phyloP scores from a whole-genome alignment of 2,797 vertebrate species.

The Kryptopterus vitreolus region DNA sequence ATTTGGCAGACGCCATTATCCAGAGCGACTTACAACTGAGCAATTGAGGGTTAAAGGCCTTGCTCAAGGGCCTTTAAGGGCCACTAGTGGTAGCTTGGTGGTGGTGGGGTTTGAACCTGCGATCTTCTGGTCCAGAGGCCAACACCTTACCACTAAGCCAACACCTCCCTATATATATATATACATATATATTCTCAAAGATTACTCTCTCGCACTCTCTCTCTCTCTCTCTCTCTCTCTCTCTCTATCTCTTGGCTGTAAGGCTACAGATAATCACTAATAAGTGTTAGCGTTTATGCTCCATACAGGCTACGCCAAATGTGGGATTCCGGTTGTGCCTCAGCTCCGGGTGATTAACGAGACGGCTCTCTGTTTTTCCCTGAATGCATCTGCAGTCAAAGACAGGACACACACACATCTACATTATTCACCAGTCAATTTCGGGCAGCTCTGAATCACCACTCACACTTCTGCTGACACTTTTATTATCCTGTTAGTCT shows the following conservation, averaged over 20 bases:
- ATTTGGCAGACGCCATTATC: no score
- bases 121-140: no score
- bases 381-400: constrained; percentile 19
- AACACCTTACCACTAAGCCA: no score
- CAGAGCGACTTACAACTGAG: no score
- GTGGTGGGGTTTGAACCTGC: no score
- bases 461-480: constrained; percentile 5
- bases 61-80: no score
- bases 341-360: constrained; percentile 45
- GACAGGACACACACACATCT: constrained; percentile 34
- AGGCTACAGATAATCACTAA: constrained; percentile 63
- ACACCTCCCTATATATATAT: no score
- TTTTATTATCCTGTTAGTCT: constrained; percentile 25
- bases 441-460: constrained; percentile 22
- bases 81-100: no score
- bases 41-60: no score
- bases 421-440: constrained; percentile 34
- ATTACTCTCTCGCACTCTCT: background rate
- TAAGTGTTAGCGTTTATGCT: constrained; percentile 51
- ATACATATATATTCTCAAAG: no score
- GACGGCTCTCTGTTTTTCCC: constrained; percentile 38
- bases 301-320: constrained; percentile 42
- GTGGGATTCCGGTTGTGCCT: constrained; percentile 41
- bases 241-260: constrained; percentile 48
- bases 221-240: constrained; percentile 27